Base-by-base conservation (phyloP, 1,140 invertebrate species). In the Maniola jurtina region DNA sequence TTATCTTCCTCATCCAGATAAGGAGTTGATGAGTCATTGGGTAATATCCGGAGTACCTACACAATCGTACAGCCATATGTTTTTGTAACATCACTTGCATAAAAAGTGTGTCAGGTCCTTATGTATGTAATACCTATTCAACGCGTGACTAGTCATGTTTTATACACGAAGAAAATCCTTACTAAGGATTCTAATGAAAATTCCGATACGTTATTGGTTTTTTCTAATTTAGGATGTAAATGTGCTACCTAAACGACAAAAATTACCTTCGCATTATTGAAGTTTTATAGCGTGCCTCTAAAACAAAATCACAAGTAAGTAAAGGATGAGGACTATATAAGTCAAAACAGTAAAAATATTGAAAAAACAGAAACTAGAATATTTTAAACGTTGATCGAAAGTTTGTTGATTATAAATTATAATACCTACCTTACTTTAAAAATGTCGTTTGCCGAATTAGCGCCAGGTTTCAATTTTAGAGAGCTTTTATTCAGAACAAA, bases 1-100 rank as follows among this genome's bases (percentile, higher is more conserved):
- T 81, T 80, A 83, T 82, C 79, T 79, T 70, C 72, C 77, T 80
- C 75, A 85, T 77, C 74, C 69, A 85, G 79, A 84, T 83, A 86
- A 83, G 77, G 71, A 75, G 61, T 42, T 64, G 71, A 68, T 89
- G 82, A 86, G 61, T 87, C 84, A 89, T 72, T 66, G 65, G 58
- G 69, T 77, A 72, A 84, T 83, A 81, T 88, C 81, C 82, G 81
- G 70, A 71, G 73, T 75, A 70, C 70, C 25, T 55, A 55, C 25
- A 74, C 71, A 79, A 83, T 77, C 72, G 61, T 73, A 73, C 72
- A 68, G 80, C 83, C 83, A 87, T 87, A 80, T 87, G 81, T 81
- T 89, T 80, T 77, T 79, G 76, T 70, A 67, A 77, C 73, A 70
- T 70, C 68, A 55, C 77, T 71, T 71, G 72, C 68, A 83, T 84